Evolutionary conservation across 2,888 invertebrate genomes (phyloP).

Genomic region (Harpalus rubripes): DNA sequence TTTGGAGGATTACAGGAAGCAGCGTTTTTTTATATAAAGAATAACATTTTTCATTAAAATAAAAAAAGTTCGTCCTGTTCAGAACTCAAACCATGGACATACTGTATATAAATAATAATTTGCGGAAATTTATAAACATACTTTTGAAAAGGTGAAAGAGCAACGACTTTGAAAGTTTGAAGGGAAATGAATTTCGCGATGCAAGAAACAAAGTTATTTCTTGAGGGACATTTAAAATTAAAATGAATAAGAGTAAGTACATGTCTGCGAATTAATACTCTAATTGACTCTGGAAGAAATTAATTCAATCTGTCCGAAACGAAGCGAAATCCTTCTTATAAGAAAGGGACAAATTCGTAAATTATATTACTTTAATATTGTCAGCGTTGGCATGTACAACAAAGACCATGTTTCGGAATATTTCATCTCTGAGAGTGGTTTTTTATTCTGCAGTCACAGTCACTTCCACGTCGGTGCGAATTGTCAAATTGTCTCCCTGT

Average conservation of each 20-base stretch:
- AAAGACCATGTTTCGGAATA: conserved; percentile 55
- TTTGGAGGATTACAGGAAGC: too few species aligned
- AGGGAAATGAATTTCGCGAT: background rate
- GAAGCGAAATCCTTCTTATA: background rate
- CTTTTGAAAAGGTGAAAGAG: background rate
- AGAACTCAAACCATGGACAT: too few species aligned
- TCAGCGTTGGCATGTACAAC: conserved; percentile 54
- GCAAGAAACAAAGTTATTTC: background rate
- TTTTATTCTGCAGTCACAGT: conserved; percentile 46
- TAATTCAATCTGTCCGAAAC: background rate
- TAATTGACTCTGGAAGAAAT: conserved; percentile 18
- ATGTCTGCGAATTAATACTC: conserved; percentile 17
- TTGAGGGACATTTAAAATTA: background rate
- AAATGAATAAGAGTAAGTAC: conserved; percentile 15
- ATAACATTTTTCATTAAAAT: too few species aligned
- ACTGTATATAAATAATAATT: too few species aligned
- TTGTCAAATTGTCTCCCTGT: conserved; percentile 48
- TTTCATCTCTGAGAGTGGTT: conserved; percentile 59
- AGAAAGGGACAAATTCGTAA: conserved; percentile 51
- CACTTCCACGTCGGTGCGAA: conserved; percentile 30
- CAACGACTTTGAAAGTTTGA: background rate
- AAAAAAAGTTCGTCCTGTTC: too few species aligned
- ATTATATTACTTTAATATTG: conserved; percentile 61
- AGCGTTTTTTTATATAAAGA: too few species aligned
- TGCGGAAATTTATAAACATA: background rate